A percentile compares a stretch with the other conserved stretches of the same genome.
These are phyloP conservation scores for Blera fallax DNA, from an alignment of 2,888 invertebrate genomes.

Conservation along the genomic window DNA sequence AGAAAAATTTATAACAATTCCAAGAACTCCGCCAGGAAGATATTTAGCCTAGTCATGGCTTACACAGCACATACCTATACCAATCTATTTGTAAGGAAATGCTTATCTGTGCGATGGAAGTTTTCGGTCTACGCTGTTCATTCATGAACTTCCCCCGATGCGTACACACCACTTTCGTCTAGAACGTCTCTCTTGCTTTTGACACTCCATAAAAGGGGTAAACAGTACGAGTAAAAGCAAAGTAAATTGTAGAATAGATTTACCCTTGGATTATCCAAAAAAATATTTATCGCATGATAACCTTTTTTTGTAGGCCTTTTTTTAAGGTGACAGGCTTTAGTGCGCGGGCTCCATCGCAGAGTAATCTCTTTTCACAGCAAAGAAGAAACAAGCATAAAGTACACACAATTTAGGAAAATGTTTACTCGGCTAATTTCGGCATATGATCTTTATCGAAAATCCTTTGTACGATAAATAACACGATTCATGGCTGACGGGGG, in stretches of 20 bases:
- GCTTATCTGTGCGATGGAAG: background rate
- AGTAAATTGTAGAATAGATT: constrained; percentile 11
- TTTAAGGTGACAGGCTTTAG: background rate
- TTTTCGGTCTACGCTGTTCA: constrained; percentile 4
- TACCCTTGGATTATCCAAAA: constrained; percentile 31
- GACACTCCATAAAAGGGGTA: constrained; percentile 3
- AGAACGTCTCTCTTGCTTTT: background rate
- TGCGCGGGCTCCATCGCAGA: background rate
- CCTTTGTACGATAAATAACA: background rate
- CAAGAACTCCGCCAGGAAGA: background rate
- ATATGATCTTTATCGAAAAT: constrained; percentile 3
- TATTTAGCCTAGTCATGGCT: background rate
- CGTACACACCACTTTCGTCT: background rate
- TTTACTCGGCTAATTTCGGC: constrained; percentile 3
- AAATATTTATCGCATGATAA: constrained; percentile 18
- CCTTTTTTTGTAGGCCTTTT: background rate
- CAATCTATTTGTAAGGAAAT: constrained; percentile 13
- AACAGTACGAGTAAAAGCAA: background rate
- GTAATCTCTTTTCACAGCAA: background rate
- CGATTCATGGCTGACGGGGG: background rate
- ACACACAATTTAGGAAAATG: background rate
- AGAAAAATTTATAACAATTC: background rate
- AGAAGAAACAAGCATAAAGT: background rate
- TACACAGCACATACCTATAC: background rate
- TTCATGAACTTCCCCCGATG: constrained; percentile 5